phyloP scores from a whole-genome alignment of 2,888 invertebrate species.

The Coenonympha arcania region DNA sequence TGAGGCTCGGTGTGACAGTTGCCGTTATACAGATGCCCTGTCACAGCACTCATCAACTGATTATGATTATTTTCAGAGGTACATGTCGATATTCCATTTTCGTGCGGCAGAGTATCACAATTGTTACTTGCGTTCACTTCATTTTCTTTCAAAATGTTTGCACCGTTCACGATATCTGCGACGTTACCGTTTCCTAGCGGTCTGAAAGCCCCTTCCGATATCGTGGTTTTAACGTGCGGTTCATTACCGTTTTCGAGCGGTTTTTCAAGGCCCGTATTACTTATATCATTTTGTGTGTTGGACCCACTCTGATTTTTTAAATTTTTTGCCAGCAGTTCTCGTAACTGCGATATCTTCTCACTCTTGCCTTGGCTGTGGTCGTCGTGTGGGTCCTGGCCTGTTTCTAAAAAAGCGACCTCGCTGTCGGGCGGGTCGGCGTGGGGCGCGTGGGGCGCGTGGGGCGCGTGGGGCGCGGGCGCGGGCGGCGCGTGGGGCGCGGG shows the following conservation, averaged over 20 bases:
- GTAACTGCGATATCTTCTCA: conserved; percentile 81
- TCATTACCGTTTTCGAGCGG: conserved; percentile 41
- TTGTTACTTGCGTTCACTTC: conserved; percentile 41
- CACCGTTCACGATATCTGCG: conserved; percentile 40
- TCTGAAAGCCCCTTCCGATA: conserved; percentile 55
- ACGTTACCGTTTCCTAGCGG: conserved; percentile 36
- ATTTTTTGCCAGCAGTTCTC: conserved; percentile 80
- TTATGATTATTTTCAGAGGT: conserved; percentile 37
- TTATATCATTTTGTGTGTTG: conserved; percentile 36
- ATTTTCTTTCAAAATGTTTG: conserved; percentile 34
- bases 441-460: conserved; percentile 32
- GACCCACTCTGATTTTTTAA: conserved; percentile 67
- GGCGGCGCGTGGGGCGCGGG: conserved; percentile 31
- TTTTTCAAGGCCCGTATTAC: conserved; percentile 40
- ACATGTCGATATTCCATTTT: conserved; percentile 47
- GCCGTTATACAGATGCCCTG: conserved; percentile 53
- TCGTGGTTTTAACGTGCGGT: conserved; percentile 37
- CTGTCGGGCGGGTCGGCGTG: conserved; percentile 30
- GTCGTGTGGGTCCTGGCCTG: conserved; percentile 63
- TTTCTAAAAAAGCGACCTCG: conserved; percentile 56
- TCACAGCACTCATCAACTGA: conserved; percentile 38
- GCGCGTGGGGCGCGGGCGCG: conserved; percentile 33
- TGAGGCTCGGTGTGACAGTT: conserved; percentile 75
- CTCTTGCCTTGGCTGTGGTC: conserved; percentile 71
- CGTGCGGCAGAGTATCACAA: conserved; percentile 39